Conservation (phyloP, 1,140 invertebrate genomes). For the Phenacoccus solenopsis region DNA sequence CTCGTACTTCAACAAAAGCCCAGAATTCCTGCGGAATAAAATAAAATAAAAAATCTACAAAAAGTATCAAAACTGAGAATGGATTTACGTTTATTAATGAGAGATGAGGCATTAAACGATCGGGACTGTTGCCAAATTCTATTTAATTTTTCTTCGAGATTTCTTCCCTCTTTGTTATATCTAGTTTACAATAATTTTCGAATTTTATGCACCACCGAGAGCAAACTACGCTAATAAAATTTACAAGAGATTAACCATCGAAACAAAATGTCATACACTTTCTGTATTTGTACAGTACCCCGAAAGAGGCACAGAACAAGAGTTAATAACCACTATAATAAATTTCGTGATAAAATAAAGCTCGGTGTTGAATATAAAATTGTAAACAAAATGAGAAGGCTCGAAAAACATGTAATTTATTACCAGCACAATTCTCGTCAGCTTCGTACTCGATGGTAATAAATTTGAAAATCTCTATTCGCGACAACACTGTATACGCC, state of each 20-base stretch:
- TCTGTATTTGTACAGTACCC: background rate
- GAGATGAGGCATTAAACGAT: slow-evolving; percentile 6
- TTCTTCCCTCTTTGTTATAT: background rate
- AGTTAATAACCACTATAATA: background rate
- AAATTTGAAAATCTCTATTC: no score
- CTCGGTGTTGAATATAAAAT: background rate
- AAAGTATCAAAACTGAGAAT: background rate
- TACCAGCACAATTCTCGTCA: background rate
- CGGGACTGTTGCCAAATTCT: background rate
- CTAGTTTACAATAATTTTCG: background rate
- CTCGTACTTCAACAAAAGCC: background rate
- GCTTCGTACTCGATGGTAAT: background rate
- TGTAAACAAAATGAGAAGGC: background rate
- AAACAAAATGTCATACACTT: background rate
- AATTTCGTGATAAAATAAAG: background rate
- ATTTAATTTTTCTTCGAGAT: background rate
- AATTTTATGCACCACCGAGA: background rate
- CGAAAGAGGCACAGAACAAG: background rate
- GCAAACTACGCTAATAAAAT: no score
- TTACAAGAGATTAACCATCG: background rate
- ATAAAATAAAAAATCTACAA: background rate
- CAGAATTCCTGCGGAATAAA: background rate
- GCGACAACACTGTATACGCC: background rate
- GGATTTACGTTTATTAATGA: slow-evolving; percentile 16
- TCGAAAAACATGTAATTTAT: background rate